These are phyloP conservation scores for Nasonia vitripennis DNA, from an alignment of 1,140 invertebrate species.

Conservation along the genomic window DNA sequence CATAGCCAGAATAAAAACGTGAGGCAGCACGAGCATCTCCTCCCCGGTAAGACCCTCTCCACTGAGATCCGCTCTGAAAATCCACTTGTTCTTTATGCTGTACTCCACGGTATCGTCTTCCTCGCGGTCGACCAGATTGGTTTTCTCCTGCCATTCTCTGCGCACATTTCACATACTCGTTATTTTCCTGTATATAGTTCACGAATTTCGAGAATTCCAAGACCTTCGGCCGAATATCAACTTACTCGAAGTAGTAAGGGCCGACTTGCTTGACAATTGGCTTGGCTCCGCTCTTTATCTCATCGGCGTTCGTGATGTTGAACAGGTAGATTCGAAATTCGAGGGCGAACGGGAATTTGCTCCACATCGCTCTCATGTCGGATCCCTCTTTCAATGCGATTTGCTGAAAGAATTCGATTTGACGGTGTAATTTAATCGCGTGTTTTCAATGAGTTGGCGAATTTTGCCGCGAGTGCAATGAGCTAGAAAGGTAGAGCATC, in stretches of 20 bases:
- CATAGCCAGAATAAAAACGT: conserved; percentile 78
- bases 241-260: conserved; percentile 86
- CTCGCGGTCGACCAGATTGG: conserved; percentile 81
- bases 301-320: conserved; percentile 88
- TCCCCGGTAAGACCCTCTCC: conserved; percentile 80
- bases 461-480: no score
- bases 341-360: conserved; percentile 82
- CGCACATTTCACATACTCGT: conserved; percentile 12
- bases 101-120: conserved; percentile 83
- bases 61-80: conserved; percentile 78
- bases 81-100: conserved; percentile 79
- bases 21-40: conserved; percentile 80
- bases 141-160: conserved; percentile 88
- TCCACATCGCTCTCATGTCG: conserved; percentile 79
- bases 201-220: background rate
- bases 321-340: conserved; percentile 90
- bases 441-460: no score
- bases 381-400: conserved; percentile 56
- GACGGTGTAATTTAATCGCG: no score
- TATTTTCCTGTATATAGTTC: background rate
- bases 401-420: conserved; percentile 54
- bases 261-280: conserved; percentile 84
- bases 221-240: conserved; percentile 32
- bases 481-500: no score
- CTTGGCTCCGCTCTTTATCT: conserved; percentile 83